Conservation (phyloP, 2,888 invertebrate genomes). For the Thera britannica region DNA sequence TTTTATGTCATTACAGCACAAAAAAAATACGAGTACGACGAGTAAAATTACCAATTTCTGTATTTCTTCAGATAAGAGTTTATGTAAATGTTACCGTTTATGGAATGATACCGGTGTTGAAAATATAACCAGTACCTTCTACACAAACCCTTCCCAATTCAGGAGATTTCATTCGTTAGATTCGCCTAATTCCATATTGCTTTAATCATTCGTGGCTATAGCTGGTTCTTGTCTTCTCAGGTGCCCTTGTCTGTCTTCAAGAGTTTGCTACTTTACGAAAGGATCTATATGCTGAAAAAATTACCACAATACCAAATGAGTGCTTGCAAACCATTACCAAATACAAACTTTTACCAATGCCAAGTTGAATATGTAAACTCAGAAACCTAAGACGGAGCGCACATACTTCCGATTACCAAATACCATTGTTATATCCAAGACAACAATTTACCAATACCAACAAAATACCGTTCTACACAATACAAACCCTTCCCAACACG, state of each 20-base stretch:
- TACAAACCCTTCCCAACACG: conserved; percentile 24
- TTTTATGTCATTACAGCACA: too few relatives aligned
- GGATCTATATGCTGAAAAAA: conserved; percentile 5
- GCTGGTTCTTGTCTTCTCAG: neutral
- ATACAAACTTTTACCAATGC: neutral
- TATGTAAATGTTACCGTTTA: too few relatives aligned
- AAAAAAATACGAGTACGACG: too few relatives aligned
- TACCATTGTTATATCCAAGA: neutral
- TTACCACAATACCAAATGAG: conserved; percentile 6
- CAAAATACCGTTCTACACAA: neutral
- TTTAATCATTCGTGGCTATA: neutral
- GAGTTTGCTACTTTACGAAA: neutral
- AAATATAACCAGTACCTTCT: too few relatives aligned
- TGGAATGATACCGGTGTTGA: too few relatives aligned
- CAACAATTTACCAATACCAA: neutral
- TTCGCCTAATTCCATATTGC: too few relatives aligned
- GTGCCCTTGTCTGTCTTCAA: neutral
- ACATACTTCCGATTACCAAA: neutral
- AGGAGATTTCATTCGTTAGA: too few relatives aligned
- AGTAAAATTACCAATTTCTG: too few relatives aligned
- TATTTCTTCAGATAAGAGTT: too few relatives aligned
- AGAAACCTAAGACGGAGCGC: neutral
- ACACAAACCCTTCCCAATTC: too few relatives aligned
- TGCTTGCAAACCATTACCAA: conserved; percentile 5
- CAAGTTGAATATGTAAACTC: neutral